Evolutionary conservation across 2,797 vertebrate species (phyloP), one percentile per base, ranked within the genome.

Genomic region (Microctenopoma steveboyesi): DNA sequence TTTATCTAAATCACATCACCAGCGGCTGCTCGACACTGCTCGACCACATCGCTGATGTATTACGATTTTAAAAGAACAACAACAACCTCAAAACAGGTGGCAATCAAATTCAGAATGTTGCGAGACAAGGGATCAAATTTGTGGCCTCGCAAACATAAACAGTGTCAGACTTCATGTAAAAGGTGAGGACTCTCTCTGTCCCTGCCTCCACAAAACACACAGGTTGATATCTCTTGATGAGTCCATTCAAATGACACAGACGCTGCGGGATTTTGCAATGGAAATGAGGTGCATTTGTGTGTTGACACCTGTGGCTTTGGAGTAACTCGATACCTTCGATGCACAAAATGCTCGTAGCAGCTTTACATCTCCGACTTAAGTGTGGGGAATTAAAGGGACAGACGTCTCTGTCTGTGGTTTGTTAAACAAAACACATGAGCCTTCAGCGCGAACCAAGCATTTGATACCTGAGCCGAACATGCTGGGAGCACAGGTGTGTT

Each of bases 291-390:
- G 51, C 71, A 55, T 83, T 76, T 57, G 63, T 14, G 64, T 61
- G 83, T 28, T 67, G 76, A 83, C 87, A 91, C 89, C 86, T 91
- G 91, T 79, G 86, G 87, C 89, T 77, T 22, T 4, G 14, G 45
- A 62, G 86, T 84, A 82, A 91, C 51, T 67, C 83, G 39, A 88
- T 49, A 14, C 87, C 8, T 43, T 83, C 1, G 79, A 81, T 70
- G 81, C 58, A 68, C 82, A 85, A 84, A 82, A 74, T 57, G 75
- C 73, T 0, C 45, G 54, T 25, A 3, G 74, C 43, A 11, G 72
- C 76, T 87, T 91, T 80, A 72, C 87, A 78, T 89, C 76, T 56
- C 58, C 0, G 1, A 27, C 81, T 83, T 51, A 67, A 81, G 65
- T 62, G 57, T 33, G 51, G 62, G 70, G 59, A 72, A 76, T 64